Percentiles rank a stretch among this genome's conserved stretches.
Conservation (phyloP, 2,113 vertebrate species). For the Brachyhypopomus occidentalis region DNA sequence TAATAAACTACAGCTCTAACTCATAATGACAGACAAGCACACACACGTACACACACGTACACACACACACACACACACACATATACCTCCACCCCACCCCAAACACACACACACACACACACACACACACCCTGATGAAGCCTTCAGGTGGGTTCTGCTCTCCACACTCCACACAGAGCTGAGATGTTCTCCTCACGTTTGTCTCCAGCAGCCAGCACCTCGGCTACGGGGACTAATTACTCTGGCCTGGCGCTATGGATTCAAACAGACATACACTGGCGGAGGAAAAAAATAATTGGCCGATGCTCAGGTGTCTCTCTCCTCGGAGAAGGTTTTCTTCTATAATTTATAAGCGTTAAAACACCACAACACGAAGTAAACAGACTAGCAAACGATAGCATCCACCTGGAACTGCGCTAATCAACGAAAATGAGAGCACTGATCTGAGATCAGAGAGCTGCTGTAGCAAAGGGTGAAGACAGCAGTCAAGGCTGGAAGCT, state of each 20-base stretch:
- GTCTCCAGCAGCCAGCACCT: too few relatives aligned
- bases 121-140: not conserved
- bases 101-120: not conserved
- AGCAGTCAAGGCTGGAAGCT: too few relatives aligned
- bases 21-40: not conserved
- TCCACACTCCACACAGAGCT: too few relatives aligned
- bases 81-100: not conserved
- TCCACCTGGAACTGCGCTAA: not conserved
- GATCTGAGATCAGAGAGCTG: too few relatives aligned
- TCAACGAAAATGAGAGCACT: too few relatives aligned
- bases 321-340: not conserved
- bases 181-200: too few relatives aligned
- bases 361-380: not conserved
- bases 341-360: not conserved
- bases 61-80: not conserved
- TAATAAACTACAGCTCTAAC: not conserved
- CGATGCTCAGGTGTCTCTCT: not conserved
- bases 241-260: not conserved
- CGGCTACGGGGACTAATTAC: slow-evolving; percentile 1
- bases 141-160: too few relatives aligned
- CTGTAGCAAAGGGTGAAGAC: too few relatives aligned
- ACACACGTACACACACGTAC: not conserved
- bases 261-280: not conserved
- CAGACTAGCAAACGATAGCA: not conserved
- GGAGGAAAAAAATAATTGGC: not conserved